A percentile compares a stretch with the other conserved stretches of the same genome.
Conservation (phyloP, 2,797 vertebrate genomes). For the Pangasius larnaudii region DNA sequence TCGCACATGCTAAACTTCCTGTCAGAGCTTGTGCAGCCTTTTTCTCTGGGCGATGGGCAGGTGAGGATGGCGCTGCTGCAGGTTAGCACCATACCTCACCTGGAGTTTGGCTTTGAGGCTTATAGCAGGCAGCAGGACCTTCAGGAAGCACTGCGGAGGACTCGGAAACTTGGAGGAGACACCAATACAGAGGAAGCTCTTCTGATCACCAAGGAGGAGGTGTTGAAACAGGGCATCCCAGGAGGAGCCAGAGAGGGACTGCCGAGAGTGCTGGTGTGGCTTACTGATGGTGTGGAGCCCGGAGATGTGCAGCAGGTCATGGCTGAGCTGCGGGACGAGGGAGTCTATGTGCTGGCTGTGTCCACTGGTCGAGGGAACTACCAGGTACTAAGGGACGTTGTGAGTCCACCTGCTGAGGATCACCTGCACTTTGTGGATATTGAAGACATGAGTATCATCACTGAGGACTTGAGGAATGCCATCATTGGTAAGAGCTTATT, state of each 20-base stretch:
- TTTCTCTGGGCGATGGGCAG: constrained; percentile 83
- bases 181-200: constrained; percentile 91
- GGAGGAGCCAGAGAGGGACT: constrained; percentile 77
- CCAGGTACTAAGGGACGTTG: constrained; percentile 82
- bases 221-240: constrained; percentile 66
- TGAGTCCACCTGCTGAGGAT: constrained; percentile 78
- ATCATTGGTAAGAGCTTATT: constrained; percentile 82
- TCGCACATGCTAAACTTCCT: constrained; percentile 86
- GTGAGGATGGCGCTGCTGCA: constrained; percentile 88
- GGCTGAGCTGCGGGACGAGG: constrained; percentile 82
- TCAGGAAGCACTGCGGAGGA: constrained; percentile 74
- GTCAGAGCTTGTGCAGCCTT: constrained; percentile 83
- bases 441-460: constrained; percentile 89
- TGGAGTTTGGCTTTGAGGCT: constrained; percentile 86
- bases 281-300: constrained; percentile 91
- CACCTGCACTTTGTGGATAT: constrained; percentile 93
- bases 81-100: constrained; percentile 82
- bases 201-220: constrained; percentile 73
- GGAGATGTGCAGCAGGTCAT: constrained; percentile 85
- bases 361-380: constrained; percentile 90
- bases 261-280: constrained; percentile 92
- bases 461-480: constrained; percentile 79
- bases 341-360: constrained; percentile 86
- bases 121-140: constrained; percentile 68
- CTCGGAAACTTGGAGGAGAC: constrained; percentile 85